Base-by-base conservation (phyloP, 2,888 invertebrate genomes). In the Nymphalis polychloros region DNA sequence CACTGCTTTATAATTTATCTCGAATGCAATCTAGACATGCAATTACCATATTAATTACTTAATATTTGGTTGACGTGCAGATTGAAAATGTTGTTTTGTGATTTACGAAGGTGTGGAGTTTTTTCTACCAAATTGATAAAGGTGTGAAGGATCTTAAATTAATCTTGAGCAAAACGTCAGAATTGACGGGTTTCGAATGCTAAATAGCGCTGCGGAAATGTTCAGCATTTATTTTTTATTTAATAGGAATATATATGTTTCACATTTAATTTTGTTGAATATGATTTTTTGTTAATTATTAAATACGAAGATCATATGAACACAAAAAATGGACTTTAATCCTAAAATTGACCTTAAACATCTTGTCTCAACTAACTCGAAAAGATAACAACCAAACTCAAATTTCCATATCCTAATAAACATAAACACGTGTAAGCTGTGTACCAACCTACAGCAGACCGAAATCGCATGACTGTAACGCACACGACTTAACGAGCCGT, bases 31-130 rank as follows among this genome's bases (percentile, higher is more conserved):
- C 86, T 84, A 80, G 83, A 85, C 84, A 77, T 78, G 78, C 80
- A 84, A 89, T 90, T 89, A 87, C 83, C 86, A 88, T 89, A 86
- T 88, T 88, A 90, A 90, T 89, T 82, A 81, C 79, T 83, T 81
- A 80, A 82, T 84, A 85, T 85, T 84, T 80, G 78, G 76, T 76
- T 78, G 81, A 79, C 73, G 71, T 70, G 71, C 62, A 69, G 73
- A 69, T 73, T 74, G 70, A 70, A 68, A 63, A 69, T 68, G 62
- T 73, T 72, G 70, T 71, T 69, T 71, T 70, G 67, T 67, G 59
- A 68, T 66, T 67, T 52, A 67, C 50, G 61, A 67, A 75, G 75
- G 75, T 76, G 75, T 76, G 72, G 73, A 73, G 57, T 70, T 63
- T 67, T 66, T 67, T 68, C 63, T 67, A 47, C 63, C 50, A 70